A percentile compares a stretch with the other conserved stretches of the same genome.
phyloP scores from a whole-genome alignment of 2,113 vertebrate species.

The Stercorarius parasiticus region DNA sequence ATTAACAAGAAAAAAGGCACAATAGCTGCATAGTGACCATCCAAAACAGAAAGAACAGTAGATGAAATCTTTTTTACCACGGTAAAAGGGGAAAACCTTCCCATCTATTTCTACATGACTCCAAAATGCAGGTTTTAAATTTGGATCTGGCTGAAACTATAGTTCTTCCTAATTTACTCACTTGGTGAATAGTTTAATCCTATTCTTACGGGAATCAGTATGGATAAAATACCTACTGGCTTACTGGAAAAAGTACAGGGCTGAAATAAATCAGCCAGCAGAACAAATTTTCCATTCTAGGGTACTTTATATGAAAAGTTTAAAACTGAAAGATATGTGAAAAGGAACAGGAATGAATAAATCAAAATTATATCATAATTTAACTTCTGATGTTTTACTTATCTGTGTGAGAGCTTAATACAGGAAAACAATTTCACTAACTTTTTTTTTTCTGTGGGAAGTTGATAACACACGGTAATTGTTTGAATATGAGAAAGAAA shows the following conservation, averaged over 20 bases:
- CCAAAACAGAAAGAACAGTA: background rate
- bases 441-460: background rate
- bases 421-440: background rate
- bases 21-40: background rate
- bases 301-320: background rate
- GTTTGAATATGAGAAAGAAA: conserved; percentile 1
- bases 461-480: background rate
- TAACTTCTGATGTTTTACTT: background rate
- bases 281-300: background rate
- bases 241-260: background rate
- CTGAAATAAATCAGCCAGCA: background rate
- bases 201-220: background rate
- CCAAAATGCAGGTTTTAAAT: background rate
- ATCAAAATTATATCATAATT: background rate
- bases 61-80: background rate
- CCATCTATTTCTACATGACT: background rate
- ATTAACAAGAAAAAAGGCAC: background rate
- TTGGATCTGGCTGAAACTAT: background rate
- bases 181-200: background rate
- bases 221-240: background rate
- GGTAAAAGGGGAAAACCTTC: background rate
- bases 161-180: background rate
- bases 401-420: background rate
- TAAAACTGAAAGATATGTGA: background rate
- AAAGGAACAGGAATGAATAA: background rate